These are phyloP conservation scores for Drosophila anomalata DNA, from an alignment of 2,888 invertebrate genomes.

Conservation along the genomic window DNA sequence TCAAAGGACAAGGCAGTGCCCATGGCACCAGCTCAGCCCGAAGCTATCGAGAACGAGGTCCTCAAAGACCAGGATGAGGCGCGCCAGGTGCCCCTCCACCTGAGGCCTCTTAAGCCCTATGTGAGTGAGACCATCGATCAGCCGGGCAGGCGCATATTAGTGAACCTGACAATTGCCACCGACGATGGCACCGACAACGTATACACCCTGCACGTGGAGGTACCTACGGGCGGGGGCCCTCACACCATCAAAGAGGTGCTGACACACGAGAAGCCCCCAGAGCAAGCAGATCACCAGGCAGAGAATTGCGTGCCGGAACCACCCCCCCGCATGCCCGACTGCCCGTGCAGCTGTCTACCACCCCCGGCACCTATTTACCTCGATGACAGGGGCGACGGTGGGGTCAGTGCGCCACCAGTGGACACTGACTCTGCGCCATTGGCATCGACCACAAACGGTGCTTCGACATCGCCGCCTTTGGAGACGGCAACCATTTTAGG, in stretches of 20 bases:
- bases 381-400: slow-evolving; percentile 41
- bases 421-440: slow-evolving; percentile 44
- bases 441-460: background rate
- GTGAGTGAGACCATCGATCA: slow-evolving; percentile 71
- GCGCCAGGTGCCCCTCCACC: slow-evolving; percentile 17
- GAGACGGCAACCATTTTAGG: slow-evolving; percentile 39
- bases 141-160: slow-evolving; percentile 87
- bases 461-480: slow-evolving; percentile 13
- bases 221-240: slow-evolving; percentile 86
- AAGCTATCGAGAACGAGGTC: slow-evolving; percentile 65
- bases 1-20: background rate
- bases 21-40: slow-evolving; percentile 9
- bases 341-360: slow-evolving; percentile 79
- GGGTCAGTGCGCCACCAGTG: slow-evolving; percentile 38
- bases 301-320: slow-evolving; percentile 80
- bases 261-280: slow-evolving; percentile 63
- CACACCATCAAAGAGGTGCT: slow-evolving; percentile 73
- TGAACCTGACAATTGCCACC: slow-evolving; percentile 92
- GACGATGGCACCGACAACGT: slow-evolving; percentile 87
- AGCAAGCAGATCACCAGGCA: slow-evolving; percentile 32
- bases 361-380: slow-evolving; percentile 23
- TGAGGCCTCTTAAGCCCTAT: slow-evolving; percentile 66
- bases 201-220: slow-evolving; percentile 91
- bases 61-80: slow-evolving; percentile 47
- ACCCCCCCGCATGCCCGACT: slow-evolving; percentile 83